Evolutionary conservation across 1,140 invertebrate genomes (phyloP).

Genomic region (Rhagoletis zephyria): DNA sequence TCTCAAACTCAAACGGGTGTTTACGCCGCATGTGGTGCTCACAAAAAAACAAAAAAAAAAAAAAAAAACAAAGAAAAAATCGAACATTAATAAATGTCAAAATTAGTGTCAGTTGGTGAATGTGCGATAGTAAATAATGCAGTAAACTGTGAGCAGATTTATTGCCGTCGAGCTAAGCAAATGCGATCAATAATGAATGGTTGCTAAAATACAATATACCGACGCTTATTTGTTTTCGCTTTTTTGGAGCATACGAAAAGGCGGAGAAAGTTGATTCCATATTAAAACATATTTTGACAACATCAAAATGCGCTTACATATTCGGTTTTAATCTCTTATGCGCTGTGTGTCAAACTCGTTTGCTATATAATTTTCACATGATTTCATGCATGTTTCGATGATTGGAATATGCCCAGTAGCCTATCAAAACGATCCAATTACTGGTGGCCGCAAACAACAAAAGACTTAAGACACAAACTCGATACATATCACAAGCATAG

Average conservation of each 20-base stretch:
- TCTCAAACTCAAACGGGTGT: not conserved
- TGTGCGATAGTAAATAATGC: not conserved
- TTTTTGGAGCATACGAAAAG: too few species aligned
- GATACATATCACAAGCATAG: not conserved
- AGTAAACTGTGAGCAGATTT: not conserved
- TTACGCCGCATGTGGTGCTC: not conserved
- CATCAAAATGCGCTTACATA: not conserved
- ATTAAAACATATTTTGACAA: too few species aligned
- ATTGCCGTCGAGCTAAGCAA: not conserved
- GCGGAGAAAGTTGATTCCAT: too few species aligned
- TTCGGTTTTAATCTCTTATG: not conserved
- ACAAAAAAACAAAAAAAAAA: not conserved
- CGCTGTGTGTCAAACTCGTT: not conserved
- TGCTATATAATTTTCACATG: conserved; percentile 9
- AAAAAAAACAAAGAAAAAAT: not conserved
- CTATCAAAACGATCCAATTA: conserved; percentile 24
- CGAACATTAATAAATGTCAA: conserved; percentile 17
- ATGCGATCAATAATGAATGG: not conserved
- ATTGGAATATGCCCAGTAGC: conserved; percentile 40
- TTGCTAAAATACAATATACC: not conserved
- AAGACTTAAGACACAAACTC: conserved; percentile 17
- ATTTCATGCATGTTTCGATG: not conserved
- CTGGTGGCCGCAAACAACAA: not conserved
- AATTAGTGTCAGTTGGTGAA: conserved; percentile 24
- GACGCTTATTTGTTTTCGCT: not conserved